These are phyloP conservation scores for Apis laboriosa DNA, from an alignment of 1,140 invertebrate species.

Conservation along the genomic window DNA sequence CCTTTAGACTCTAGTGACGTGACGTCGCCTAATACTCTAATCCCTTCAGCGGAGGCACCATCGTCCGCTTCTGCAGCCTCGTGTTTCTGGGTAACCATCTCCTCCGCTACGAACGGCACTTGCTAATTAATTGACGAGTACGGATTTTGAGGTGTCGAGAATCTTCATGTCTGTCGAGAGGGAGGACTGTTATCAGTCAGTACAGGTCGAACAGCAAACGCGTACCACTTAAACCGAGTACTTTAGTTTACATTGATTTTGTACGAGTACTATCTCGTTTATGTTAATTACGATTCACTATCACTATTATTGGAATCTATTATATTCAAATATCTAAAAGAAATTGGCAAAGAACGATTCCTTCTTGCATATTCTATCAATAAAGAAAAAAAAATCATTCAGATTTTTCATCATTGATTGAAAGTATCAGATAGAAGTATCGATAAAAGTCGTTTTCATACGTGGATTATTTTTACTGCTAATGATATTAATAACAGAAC, in stretches of 20 bases:
- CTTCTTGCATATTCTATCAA: too few relatives aligned
- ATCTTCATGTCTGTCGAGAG: conserved; percentile 53
- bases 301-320: too few relatives aligned
- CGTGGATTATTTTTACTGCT: too few relatives aligned
- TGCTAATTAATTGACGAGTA: conserved; percentile 78
- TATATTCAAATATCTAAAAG: too few relatives aligned
- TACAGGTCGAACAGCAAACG: neutral
- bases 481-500: too few relatives aligned
- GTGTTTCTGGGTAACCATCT: conserved; percentile 66
- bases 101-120: conserved; percentile 55
- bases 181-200: conserved; percentile 16
- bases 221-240: neutral
- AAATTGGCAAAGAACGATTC: too few relatives aligned
- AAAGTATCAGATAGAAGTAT: too few relatives aligned
- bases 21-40: conserved; percentile 81
- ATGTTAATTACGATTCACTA: too few relatives aligned
- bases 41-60: conserved; percentile 71
- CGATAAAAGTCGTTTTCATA: too few relatives aligned
- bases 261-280: neutral
- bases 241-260: neutral
- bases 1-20: conserved; percentile 80
- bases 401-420: too few relatives aligned
- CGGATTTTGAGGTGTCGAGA: conserved; percentile 66
- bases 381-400: too few relatives aligned
- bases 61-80: conserved; percentile 68